phyloP scores from a whole-genome alignment of 2,113 vertebrate genomes.

The Malurus cyaneus region DNA sequence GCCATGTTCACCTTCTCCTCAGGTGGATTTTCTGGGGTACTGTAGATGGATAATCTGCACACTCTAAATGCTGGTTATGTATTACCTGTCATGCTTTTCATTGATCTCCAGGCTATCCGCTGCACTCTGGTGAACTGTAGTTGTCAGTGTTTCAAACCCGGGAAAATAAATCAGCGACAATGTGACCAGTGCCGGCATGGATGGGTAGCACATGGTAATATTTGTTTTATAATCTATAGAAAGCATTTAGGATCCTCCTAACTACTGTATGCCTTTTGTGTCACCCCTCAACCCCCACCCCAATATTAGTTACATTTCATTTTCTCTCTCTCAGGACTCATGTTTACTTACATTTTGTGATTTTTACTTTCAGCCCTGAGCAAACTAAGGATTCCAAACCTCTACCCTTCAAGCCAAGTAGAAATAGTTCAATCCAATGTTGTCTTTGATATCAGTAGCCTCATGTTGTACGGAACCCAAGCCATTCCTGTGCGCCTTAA shows the following conservation, averaged over 20 bases:
- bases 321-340: background rate
- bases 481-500: slow-evolving; percentile 95
- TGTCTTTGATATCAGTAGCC: slow-evolving; percentile 97
- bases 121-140: slow-evolving; percentile 93
- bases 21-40: background rate
- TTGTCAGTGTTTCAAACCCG: slow-evolving; percentile 93
- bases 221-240: background rate
- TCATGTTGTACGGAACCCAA: slow-evolving; percentile 97
- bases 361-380: slow-evolving; percentile 85
- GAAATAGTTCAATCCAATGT: slow-evolving; percentile 98
- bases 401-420: slow-evolving; percentile 92
- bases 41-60: background rate
- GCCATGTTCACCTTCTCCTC: background rate
- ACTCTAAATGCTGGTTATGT: background rate
- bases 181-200: slow-evolving; percentile 97
- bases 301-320: background rate
- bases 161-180: slow-evolving; percentile 91
- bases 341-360: background rate
- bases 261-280: background rate
- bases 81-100: background rate
- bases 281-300: background rate
- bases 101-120: slow-evolving; percentile 85
- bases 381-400: slow-evolving; percentile 89
- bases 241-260: background rate
- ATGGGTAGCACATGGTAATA: slow-evolving; percentile 96